Percentiles rank a stretch among this genome's conserved stretches.
phyloP scores from a whole-genome alignment of 2,888 invertebrate species.

The Synergus japonicus region DNA sequence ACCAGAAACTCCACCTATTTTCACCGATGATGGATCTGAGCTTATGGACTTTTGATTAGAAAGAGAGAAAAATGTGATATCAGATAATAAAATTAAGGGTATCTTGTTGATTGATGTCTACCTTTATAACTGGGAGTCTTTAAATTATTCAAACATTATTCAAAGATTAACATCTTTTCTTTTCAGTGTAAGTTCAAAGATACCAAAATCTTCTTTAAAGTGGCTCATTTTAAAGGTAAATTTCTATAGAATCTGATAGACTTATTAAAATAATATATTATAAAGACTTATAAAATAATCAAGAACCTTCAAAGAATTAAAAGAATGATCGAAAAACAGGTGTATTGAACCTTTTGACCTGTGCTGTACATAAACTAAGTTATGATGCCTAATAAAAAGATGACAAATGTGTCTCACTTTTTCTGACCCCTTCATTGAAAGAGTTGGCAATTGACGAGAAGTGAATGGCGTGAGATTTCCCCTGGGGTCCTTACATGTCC shows the following conservation, averaged over 20 bases:
- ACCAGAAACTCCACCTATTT: background rate
- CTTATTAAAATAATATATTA: no score
- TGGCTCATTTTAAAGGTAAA: no score
- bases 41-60: constrained; percentile 22
- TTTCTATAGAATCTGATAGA: no score
- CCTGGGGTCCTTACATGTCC: background rate
- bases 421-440: background rate
- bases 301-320: no score
- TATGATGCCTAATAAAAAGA: background rate
- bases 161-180: no score
- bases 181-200: no score
- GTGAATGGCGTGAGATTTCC: constrained; percentile 13
- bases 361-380: no score
- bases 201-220: no score
- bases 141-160: no score
- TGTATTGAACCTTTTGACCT: no score
- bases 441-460: background rate
- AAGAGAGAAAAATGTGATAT: background rate
- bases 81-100: background rate
- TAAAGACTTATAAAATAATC: no score
- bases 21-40: constrained; percentile 23
- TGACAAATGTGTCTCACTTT: background rate
- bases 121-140: background rate
- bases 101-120: background rate
- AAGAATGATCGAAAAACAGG: no score